Evolutionary conservation across 2,797 vertebrate genomes (phyloP), one percentile per base, ranked within the genome.

Genomic region (Poeciliopsis turneri): DNA sequence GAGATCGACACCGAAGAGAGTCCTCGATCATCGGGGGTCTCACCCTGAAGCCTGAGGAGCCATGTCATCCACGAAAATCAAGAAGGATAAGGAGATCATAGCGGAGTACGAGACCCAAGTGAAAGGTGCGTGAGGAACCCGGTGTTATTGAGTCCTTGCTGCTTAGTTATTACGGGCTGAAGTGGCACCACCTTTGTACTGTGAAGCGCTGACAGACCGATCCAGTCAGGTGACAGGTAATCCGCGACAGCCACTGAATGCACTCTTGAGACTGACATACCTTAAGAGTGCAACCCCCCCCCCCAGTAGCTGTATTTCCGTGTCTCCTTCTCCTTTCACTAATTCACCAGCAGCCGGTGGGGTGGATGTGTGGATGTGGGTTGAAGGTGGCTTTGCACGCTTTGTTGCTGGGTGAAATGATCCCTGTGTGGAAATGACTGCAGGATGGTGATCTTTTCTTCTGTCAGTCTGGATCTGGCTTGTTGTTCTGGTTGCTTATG

Each of bases 11-110:
- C 68, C 78, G 20, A 45, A 89, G 78, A 80, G 71, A 84, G 83
- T 80, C 89, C 82, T 39, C 80, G 84, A 87, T 87, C 88, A 84
- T 78, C 89, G 78, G 92, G 93, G 93, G 86, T 88, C 90, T 86
- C 92, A 85, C 83, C 86, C 91, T 81, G 43, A 73, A 88, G 85
- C 84, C 92, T 71, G 81, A 89, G 80, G 93, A 92, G 96, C 96
- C 88, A 98, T 98, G 97, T 97, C 97, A 94, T 97, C 97, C 83
- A 95, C 96, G 77, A 97, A 93, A 96, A 97, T 93, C 93, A 98
- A 97, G 97, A 99, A 99, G 93, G 98, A 99, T 92, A 99, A 99
- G 95, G 98, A 99, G 94, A 99, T 99, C 95, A 98, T 98, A 76
- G 96, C 97, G 9, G 98, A 99, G 83, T 99, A 98, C 92, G 98